Conservation (phyloP, 2,113 vertebrate genomes). For the Lamprotornis superbus region DNA sequence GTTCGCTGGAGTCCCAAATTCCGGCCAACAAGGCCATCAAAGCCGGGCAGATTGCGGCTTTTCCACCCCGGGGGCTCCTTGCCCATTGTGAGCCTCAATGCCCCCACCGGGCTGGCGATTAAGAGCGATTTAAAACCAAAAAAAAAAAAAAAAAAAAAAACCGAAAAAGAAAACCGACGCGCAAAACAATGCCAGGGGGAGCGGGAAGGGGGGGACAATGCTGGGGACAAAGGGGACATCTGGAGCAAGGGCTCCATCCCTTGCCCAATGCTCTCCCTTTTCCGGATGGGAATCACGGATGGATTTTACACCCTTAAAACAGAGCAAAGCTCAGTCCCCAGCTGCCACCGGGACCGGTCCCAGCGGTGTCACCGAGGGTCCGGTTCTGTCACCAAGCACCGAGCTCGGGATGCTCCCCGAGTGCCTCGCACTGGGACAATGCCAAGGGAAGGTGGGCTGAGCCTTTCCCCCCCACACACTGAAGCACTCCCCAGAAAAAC, state of each 20-base stretch:
- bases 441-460: not conserved
- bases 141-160: too few relatives aligned
- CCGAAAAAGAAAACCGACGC: rapidly evolving
- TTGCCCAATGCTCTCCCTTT: too few relatives aligned
- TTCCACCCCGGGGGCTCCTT: constrained; percentile 8
- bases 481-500: rapidly evolving
- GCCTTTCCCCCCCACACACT: not conserved
- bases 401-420: rapidly evolving
- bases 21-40: constrained; percentile 63
- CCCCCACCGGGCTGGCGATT: constrained; percentile 34
- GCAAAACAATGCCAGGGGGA: constrained; percentile 8
- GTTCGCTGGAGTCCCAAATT: constrained; percentile 17
- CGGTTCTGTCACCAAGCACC: too few relatives aligned
- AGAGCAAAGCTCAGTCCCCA: rapidly evolving
- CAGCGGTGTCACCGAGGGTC: too few relatives aligned
- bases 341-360: rapidly evolving
- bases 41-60: constrained; percentile 19
- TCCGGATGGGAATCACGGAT: rapidly evolving
- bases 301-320: rapidly evolving
- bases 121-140: not conserved
- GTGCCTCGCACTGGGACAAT: rapidly evolving
- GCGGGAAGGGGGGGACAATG: not conserved
- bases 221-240: constrained; percentile 38
- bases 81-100: constrained; percentile 48
- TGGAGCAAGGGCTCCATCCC: not conserved